A percentile compares a stretch with the other conserved stretches of the same genome.
Conservation (phyloP, 2,113 vertebrate genomes). For the Hyperoodon ampullatus region DNA sequence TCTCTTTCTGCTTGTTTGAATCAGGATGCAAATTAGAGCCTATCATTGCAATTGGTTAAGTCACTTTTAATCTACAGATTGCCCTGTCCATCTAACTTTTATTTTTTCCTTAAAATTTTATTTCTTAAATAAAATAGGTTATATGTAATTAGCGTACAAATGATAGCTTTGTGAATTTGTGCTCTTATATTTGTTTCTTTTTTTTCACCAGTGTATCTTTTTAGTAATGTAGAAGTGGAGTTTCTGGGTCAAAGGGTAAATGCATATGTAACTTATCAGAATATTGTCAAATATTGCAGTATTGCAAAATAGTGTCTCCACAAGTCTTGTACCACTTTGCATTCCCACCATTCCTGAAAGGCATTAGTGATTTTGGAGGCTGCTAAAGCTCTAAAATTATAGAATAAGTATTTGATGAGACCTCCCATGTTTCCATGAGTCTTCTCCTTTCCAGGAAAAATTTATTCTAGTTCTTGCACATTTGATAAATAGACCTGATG, state of each 20-base stretch:
- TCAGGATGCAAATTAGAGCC: background rate
- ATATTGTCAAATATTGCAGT: background rate
- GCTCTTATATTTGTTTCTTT: background rate
- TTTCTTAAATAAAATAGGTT: background rate
- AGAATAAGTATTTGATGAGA: background rate
- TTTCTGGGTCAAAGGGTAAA: background rate
- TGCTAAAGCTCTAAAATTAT: background rate
- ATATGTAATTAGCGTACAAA: background rate
- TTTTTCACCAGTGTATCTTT: background rate
- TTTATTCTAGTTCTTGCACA: background rate
- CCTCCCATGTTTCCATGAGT: background rate
- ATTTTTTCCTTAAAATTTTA: slow-evolving; percentile 2
- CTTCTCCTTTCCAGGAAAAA: background rate
- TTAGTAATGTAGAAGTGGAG: background rate
- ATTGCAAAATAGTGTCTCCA: background rate
- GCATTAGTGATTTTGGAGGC: background rate
- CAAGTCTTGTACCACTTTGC: background rate
- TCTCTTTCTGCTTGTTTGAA: background rate
- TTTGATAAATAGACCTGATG: background rate
- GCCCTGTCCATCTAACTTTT: background rate
- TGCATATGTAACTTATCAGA: background rate
- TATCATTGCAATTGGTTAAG: background rate
- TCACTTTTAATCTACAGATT: background rate
- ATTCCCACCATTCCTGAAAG: background rate
- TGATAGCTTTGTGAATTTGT: background rate